Percentiles rank a stretch among this genome's conserved stretches.
Conservation (phyloP, 1,140 invertebrate species). For the Cyclargus thomasi region DNA sequence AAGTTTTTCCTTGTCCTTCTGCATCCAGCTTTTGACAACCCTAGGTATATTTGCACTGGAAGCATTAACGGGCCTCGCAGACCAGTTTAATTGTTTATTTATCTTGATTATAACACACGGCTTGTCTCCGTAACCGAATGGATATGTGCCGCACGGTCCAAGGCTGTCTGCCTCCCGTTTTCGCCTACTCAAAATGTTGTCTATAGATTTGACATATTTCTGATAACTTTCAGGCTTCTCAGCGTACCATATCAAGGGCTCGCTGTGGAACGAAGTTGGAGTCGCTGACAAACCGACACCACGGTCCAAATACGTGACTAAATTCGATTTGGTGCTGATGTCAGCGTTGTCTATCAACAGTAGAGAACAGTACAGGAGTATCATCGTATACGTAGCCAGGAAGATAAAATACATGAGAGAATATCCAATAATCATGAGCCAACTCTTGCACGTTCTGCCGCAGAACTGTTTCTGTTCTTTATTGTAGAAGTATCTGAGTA, state of each 20-base stretch:
- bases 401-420: constrained; percentile 55
- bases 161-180: constrained; percentile 34
- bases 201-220: constrained; percentile 47
- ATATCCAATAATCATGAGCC: constrained; percentile 46
- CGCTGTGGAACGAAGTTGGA: constrained; percentile 40
- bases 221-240: constrained; percentile 37
- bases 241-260: constrained; percentile 54
- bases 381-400: constrained; percentile 46
- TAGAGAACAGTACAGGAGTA: constrained; percentile 44
- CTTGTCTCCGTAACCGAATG: constrained; percentile 53
- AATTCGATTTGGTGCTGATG: constrained; percentile 32
- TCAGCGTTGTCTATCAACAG: constrained; percentile 38
- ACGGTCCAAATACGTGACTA: constrained; percentile 39
- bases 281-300: constrained; percentile 52
- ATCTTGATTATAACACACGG: constrained; percentile 59
- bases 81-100: constrained; percentile 52
- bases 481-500: constrained; percentile 34
- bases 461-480: constrained; percentile 42
- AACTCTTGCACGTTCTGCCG: constrained; percentile 43
- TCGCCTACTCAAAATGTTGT: constrained; percentile 34
- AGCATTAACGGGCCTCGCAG: constrained; percentile 38
- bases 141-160: constrained; percentile 47
- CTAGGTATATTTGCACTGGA: constrained; percentile 32
- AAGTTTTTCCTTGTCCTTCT: constrained; percentile 39
- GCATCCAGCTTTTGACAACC: constrained; percentile 43